phyloP scores from a whole-genome alignment of 1,140 invertebrate species.

The Mactra quadrangularis region DNA sequence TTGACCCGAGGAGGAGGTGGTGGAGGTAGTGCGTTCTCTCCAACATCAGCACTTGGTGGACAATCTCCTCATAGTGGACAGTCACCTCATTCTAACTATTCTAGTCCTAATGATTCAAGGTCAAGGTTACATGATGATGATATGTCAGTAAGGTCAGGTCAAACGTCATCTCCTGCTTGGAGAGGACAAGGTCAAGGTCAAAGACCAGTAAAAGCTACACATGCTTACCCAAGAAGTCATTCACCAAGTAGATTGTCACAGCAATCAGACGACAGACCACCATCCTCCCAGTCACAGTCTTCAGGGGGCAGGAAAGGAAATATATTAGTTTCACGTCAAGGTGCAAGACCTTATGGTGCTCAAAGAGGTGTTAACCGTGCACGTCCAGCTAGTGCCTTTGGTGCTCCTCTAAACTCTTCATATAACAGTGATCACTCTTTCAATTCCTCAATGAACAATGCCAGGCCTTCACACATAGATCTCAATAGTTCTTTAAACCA shows the following conservation, averaged over 20 bases:
- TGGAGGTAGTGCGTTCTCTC: conserved; percentile 33
- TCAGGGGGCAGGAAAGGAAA: conserved; percentile 48
- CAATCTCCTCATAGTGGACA: not conserved
- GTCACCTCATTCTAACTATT: conserved; percentile 49
- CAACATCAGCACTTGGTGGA: no score
- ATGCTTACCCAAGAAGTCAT: conserved; percentile 37
- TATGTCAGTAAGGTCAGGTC: conserved; percentile 52
- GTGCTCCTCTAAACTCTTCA: conserved; percentile 37
- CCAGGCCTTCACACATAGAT: conserved; percentile 8
- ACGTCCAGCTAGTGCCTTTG: conserved; percentile 60
- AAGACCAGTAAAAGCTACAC: conserved; percentile 47
- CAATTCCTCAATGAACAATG: conserved; percentile 39
- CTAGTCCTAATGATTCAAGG: conserved; percentile 55
- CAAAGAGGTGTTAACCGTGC: conserved; percentile 29
- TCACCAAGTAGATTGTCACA: conserved; percentile 33
- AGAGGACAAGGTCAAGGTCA: conserved; percentile 29
- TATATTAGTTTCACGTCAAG: conserved; percentile 53
- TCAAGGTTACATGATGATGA: conserved; percentile 52
- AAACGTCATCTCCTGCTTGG: conserved; percentile 34
- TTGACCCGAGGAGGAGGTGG: conserved; percentile 23
- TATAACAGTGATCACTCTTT: conserved; percentile 26
- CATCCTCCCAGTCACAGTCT: not conserved
- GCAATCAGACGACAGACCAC: conserved; percentile 23
- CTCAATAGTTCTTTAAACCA: conserved; percentile 45
- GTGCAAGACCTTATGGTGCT: conserved; percentile 44